These are phyloP conservation scores for Xanthostigma xanthostigma DNA, from an alignment of 2,888 invertebrate species.

Conservation along the genomic window DNA sequence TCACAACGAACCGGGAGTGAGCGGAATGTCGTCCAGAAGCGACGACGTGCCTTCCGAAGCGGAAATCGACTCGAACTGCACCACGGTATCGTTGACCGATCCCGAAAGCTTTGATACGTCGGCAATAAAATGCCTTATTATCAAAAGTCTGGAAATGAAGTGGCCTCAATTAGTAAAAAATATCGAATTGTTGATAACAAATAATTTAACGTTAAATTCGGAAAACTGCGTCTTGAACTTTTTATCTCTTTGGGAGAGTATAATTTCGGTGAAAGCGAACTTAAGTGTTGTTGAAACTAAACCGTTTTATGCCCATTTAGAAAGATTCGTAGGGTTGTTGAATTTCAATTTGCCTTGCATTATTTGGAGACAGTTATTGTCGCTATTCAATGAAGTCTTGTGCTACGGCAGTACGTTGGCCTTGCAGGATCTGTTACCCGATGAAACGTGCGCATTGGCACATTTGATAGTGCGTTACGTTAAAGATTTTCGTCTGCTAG, in stretches of 20 bases:
- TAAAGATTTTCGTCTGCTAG: constrained; percentile 65
- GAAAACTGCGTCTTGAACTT: constrained; percentile 68
- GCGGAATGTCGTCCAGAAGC: constrained; percentile 16
- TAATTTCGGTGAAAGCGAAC: constrained; percentile 82
- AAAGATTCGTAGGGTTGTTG: constrained; percentile 59
- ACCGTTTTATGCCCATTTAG: constrained; percentile 72
- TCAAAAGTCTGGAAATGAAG: constrained; percentile 69
- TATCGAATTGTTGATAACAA: constrained; percentile 41
- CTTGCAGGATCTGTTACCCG: constrained; percentile 72
- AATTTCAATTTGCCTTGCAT: constrained; percentile 58
- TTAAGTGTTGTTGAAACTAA: constrained; percentile 79
- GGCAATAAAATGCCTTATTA: constrained; percentile 70
- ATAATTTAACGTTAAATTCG: constrained; percentile 42
- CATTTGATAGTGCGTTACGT: constrained; percentile 75
- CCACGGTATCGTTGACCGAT: constrained; percentile 51
- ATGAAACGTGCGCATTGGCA: constrained; percentile 76
- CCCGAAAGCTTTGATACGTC: constrained; percentile 76
- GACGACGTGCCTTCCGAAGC: constrained; percentile 11
- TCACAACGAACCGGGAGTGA: constrained; percentile 22
- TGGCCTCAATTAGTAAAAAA: constrained; percentile 70
- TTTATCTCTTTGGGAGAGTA: constrained; percentile 75
- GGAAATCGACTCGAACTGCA: constrained; percentile 28
- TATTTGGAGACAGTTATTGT: constrained; percentile 71
- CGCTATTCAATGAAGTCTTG: constrained; percentile 76
- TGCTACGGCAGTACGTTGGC: constrained; percentile 86